Percentiles rank a stretch among this genome's conserved stretches.
phyloP scores from a whole-genome alignment of 2,113 vertebrate genomes.

The Suncus etruscus region DNA sequence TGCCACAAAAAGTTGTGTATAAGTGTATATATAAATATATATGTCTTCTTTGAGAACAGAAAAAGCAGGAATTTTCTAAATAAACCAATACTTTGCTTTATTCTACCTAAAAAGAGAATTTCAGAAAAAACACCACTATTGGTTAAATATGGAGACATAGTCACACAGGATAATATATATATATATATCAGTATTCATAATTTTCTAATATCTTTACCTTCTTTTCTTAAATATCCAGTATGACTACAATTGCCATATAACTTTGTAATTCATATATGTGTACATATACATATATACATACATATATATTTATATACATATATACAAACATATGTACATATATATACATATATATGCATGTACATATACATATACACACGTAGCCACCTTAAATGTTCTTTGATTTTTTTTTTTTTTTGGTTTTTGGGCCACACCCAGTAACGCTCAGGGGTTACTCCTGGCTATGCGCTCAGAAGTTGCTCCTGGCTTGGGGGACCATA shows the following conservation, averaged over 20 bases:
- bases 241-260: conserved; percentile 5
- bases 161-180: not conserved
- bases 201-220: conserved; percentile 21
- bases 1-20: no score
- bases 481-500: no score
- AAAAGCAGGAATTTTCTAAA: conserved; percentile 44
- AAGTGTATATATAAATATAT: not conserved
- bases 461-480: no score
- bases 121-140: conserved; percentile 49
- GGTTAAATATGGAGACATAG: conserved; percentile 13
- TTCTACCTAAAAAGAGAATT: not conserved
- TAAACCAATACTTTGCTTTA: conserved; percentile 57
- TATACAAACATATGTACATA: no score
- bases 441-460: no score
- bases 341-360: no score
- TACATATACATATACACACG: not conserved
- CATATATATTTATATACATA: no score
- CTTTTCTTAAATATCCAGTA: conserved; percentile 35
- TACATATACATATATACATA: no score
- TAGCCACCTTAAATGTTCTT: conserved; percentile 54
- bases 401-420: no score
- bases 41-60: not conserved
- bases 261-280: conserved; percentile 30
- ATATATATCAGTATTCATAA: not conserved
- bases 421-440: no score